Evolutionary conservation across 2,113 vertebrate species (phyloP).

Genomic region (Parotia lawesii): DNA sequence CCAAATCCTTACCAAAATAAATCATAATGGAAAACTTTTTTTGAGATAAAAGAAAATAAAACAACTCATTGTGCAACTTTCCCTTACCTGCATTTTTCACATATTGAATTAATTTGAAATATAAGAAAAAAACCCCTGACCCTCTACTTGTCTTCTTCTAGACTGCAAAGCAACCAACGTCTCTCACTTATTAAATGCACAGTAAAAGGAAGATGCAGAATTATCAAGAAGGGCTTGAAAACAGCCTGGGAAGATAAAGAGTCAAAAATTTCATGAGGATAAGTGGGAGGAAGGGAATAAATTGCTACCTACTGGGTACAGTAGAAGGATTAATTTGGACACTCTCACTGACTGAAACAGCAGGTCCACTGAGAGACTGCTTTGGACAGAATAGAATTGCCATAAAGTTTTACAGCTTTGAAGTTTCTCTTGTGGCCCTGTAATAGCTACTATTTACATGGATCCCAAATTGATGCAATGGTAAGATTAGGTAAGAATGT

Average conservation of each 20-base stretch:
- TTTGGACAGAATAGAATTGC: not conserved
- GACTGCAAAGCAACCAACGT: not conserved
- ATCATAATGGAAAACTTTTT: not conserved
- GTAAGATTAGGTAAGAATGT: not conserved
- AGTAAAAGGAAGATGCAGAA: not conserved
- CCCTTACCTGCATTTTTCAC: not conserved
- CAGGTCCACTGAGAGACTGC: not conserved
- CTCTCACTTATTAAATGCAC: not conserved
- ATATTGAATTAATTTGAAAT: not conserved
- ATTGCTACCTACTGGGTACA: not conserved
- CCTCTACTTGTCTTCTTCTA: not conserved
- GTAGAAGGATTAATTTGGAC: not conserved
- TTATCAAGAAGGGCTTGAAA: not conserved
- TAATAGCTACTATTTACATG: not conserved
- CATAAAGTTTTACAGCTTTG: not conserved
- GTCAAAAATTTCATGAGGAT: not conserved
- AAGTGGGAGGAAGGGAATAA: not conserved
- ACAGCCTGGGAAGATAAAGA: not conserved
- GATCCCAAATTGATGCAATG: not conserved
- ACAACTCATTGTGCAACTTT: not conserved
- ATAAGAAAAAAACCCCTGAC: not conserved
- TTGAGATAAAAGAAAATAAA: not conserved
- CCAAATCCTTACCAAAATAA: not conserved
- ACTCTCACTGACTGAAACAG: not conserved
- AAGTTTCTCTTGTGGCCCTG: not conserved